Percentiles rank a stretch among this genome's conserved stretches.
Conservation (phyloP, 2,113 vertebrate genomes). For the Genyomyrus donnyi region DNA sequence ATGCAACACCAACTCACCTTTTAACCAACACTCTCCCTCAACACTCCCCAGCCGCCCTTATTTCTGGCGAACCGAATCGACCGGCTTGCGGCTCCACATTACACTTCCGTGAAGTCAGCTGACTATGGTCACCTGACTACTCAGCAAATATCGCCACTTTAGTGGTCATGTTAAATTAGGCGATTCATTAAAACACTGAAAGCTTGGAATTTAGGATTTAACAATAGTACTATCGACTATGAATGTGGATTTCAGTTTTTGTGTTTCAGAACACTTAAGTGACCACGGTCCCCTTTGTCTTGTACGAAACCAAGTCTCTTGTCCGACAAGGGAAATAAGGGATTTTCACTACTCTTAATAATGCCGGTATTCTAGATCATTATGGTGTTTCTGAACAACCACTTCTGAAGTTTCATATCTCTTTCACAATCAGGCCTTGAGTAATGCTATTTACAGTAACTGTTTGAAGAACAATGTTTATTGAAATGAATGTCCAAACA, state of each 20-base stretch:
- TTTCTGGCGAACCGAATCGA: background rate
- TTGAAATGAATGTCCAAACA: conserved; percentile 56
- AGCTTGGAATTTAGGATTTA: background rate
- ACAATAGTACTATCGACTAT: background rate
- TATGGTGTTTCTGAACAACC: background rate
- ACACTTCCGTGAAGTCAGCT: background rate
- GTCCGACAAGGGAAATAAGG: background rate
- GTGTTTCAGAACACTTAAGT: background rate
- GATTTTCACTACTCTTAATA: background rate
- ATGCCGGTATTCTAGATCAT: background rate
- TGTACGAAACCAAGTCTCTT: background rate
- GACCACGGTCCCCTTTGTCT: background rate
- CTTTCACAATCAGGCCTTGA: background rate
- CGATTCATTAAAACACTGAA: background rate
- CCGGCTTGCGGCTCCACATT: background rate
- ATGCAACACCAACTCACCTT: background rate
- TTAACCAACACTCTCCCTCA: background rate
- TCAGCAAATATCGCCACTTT: background rate
- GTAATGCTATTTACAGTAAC: conserved; percentile 35
- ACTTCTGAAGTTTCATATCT: background rate
- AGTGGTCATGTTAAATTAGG: background rate
- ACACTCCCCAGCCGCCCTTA: background rate
- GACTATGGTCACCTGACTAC: background rate
- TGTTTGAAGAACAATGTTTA: conserved; percentile 54
- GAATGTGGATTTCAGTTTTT: background rate